Base-by-base conservation (phyloP, 1,140 invertebrate species). In the Brachionus angularis region DNA sequence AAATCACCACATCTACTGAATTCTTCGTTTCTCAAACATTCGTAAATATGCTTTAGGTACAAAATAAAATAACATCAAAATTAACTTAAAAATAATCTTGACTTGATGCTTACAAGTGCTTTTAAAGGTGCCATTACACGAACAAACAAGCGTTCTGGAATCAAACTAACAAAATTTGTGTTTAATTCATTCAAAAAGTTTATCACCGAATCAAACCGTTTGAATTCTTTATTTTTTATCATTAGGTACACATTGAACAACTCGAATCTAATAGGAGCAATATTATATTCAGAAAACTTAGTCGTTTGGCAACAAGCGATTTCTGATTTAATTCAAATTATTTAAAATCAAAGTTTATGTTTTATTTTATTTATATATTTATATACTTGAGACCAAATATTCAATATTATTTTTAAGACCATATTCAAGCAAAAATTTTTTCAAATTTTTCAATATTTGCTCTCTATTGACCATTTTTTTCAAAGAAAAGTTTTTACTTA, bases 261-360 rank as follows among this genome's bases (percentile, higher is more conserved):
- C n/a, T 58, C 33, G 25, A 39, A 58, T 7, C 34, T 31, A 14
- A 58, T 58, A 12, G 21, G 53, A 8, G 53, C 2, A 18, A 58
- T 36, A 29, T 58, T 58, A 25, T 58, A 58, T 21, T 58, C 33
- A 14, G 53, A 58, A 39, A 58, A 58, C 39, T 39, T 58, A 39
- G 33, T 18, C 10, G 10, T 21, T 25, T 36, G n/a, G 21, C 23
- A 39, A 8, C 36, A 1, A 14, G 53, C 53, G 3, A 58, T 33
- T 23, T 34, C 53, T 58, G 2, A 14, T 42, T 42, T 42, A 14
- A 3, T 42, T 42, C 5, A 52, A 52, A 27, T 14, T 14, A 50
- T 25, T 23, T 16, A 5, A 5, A 25, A 12, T 50, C 4, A 50
- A 23, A 50, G n/a, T 50, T 50, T 23, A n/a, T n/a, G n/a, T 1